Evolutionary conservation across 2,113 vertebrate species (phyloP).

Genomic region (Passer montanus): DNA sequence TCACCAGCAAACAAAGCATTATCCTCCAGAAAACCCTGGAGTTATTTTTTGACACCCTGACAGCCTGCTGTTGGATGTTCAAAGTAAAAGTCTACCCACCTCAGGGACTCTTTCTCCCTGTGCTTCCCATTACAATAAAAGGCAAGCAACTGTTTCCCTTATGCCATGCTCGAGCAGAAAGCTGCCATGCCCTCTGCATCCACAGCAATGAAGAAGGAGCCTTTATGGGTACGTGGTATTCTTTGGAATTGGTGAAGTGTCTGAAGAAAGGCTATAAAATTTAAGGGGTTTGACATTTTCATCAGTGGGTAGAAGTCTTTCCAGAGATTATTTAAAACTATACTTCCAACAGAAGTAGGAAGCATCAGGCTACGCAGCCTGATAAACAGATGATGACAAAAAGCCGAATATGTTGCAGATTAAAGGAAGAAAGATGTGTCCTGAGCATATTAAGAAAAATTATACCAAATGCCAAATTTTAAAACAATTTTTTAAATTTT

Average conservation of each 20-base stretch:
- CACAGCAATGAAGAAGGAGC: not conserved
- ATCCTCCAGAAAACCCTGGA: not conserved
- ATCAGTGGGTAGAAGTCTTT: not conserved
- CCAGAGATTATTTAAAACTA: not conserved
- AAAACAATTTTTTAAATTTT: not conserved
- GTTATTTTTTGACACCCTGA: not conserved
- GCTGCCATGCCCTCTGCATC: not conserved
- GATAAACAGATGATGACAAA: not conserved
- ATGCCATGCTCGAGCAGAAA: not conserved
- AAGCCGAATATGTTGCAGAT: not conserved
- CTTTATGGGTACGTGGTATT: not conserved
- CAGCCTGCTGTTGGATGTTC: not conserved
- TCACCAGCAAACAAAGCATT: not conserved
- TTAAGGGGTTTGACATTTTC: not conserved
- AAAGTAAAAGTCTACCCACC: not conserved
- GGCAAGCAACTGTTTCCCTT: not conserved
- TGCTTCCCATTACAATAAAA: not conserved
- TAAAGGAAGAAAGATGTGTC: not conserved
- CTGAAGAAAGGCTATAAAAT: not conserved
- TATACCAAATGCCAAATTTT: not conserved
- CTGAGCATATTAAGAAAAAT: not conserved
- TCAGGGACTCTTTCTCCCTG: not conserved
- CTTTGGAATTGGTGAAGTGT: not conserved
- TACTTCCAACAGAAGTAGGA: not conserved
- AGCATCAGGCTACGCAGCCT: not conserved